Conservation (phyloP, 2,888 invertebrate genomes). For the Xestia c-nigrum region DNA sequence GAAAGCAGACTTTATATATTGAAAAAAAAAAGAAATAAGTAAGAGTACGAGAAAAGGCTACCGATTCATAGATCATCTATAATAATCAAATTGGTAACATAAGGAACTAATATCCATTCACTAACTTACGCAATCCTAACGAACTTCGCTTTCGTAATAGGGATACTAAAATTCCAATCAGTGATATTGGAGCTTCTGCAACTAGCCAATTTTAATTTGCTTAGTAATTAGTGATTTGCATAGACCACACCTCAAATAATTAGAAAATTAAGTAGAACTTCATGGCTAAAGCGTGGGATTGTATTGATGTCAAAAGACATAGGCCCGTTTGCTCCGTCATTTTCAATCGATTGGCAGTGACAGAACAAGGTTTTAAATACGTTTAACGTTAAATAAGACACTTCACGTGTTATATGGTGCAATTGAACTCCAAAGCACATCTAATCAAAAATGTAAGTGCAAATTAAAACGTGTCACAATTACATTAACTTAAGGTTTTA, state of each 20-base stretch:
- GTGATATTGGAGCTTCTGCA: conserved; percentile 50
- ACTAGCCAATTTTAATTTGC: conserved; percentile 39
- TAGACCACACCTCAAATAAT: conserved; percentile 2
- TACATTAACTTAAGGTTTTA: not conserved
- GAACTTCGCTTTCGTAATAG: conserved; percentile 40
- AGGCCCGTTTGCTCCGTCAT: not conserved
- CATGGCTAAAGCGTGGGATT: not conserved
- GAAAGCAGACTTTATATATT: not conserved
- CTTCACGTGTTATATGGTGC: not conserved
- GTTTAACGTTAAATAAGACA: not conserved
- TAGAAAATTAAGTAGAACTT: conserved; percentile 1
- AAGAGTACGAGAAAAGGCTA: not conserved
- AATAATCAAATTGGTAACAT: not conserved
- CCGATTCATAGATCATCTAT: not conserved
- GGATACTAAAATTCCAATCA: conserved; percentile 37
- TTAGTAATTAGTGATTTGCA: conserved; percentile 6
- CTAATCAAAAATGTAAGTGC: not conserved
- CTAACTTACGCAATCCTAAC: conserved; percentile 40
- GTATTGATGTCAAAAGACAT: not conserved
- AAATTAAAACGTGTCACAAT: not conserved
- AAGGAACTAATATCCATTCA: conserved; percentile 19
- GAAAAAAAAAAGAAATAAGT: not conserved
- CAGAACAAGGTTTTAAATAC: not conserved
- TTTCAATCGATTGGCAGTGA: not conserved
- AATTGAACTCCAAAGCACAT: not conserved